Base-by-base conservation (phyloP, 2,888 invertebrate species). In the Parochlus steinenii region DNA sequence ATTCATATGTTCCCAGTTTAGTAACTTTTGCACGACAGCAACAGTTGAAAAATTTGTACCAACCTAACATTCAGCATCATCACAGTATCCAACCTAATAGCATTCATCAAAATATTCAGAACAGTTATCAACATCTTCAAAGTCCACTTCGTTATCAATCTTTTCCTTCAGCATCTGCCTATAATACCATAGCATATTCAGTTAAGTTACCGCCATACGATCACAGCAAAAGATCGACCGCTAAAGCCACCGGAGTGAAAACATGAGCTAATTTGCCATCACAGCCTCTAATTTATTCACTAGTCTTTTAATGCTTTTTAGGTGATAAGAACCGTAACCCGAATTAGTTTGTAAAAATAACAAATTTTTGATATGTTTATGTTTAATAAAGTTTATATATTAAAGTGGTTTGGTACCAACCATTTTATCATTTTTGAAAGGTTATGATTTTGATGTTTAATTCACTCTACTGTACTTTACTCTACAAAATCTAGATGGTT, bases 1-100 rank as follows among this genome's bases (percentile, higher is more conserved):
- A 71, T 29, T 71, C 71, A 0, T 71, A 71, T 35, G 62, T 71
- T 37, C 71, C 71, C 27, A 70, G 69, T 22, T 63, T 63, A 45
- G 47, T 70, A 38, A 46, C 56, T 6, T 23, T 48, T 11, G 47
- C 47, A 12, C 45, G 52, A 18, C 46, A 49, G 33, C 48, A 49
- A 37, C 43, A 42, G 31, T 37, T 33, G 5, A 41, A 41, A 39
- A 39, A 33, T 30, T 35, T 38, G 4, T 44, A 46, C 36, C 41
- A 37, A 17, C 31, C 39, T 33, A 48, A 46, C 35, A 16, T 15
- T n/a, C 39, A 44, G 41, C 11, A 39, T 35, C 40, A 38, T 20
- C 42, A 19, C 42, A 47, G 17, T 46, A 29, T 39, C 12, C 33
- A 33, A 16, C 29, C 30, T 3, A 37, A 40, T 24, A 26, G 16